Base-by-base conservation (phyloP, 2,888 invertebrate genomes). In the Drosophila leonis region DNA sequence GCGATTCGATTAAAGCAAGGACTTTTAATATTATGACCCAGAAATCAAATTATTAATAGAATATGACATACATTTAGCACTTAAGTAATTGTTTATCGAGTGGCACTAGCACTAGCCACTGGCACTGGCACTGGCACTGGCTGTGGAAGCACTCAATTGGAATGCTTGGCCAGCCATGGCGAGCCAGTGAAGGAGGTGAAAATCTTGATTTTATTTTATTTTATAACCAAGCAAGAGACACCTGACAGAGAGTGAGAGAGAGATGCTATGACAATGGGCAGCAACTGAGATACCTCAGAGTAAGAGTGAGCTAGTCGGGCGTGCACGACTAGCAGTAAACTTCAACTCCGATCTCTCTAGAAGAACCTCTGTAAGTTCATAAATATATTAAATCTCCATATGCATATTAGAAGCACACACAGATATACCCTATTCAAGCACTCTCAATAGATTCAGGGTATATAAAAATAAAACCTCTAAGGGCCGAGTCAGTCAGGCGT, bases 401-500 rank as follows among this genome's bases (percentile, higher is more conserved):
- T 46, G 7, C 24, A 44, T 8, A 15, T 39, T 0, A 0, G 0
- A n/a, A 18, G 41, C 41, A 12, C 42, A 13, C 13, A 27, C 2
- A 51, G 51, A 8, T 20, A 33, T 10, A 5, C 20, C 20, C 33
- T 35, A 4, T 8, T 27, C 2, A 7, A 13, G 44, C 4, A 20
- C 12, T 0, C 3, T 12, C 9, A 1, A 2, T 15, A n/a, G 10
- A 8, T 29, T 29, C n/a, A 29, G 46, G 46, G 29, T 29, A 48
- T 29, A 48, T 15, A 35, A 64, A 18, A 65, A 74, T 65, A 66
- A 63, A 56, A 49, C 4, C 68, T 66, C 77, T 37, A 56, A 35
- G 20, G 57, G 54, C 46, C 61, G 65, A 71, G 70, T 37, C 76
- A 83, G 57, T 84, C 67, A 78, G 71, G 67, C 75, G 71, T 80